Evolutionary conservation across 1,140 invertebrate species (phyloP), one percentile per base, ranked within the genome.

Genomic region (Zaprionus lachaisei): DNA sequence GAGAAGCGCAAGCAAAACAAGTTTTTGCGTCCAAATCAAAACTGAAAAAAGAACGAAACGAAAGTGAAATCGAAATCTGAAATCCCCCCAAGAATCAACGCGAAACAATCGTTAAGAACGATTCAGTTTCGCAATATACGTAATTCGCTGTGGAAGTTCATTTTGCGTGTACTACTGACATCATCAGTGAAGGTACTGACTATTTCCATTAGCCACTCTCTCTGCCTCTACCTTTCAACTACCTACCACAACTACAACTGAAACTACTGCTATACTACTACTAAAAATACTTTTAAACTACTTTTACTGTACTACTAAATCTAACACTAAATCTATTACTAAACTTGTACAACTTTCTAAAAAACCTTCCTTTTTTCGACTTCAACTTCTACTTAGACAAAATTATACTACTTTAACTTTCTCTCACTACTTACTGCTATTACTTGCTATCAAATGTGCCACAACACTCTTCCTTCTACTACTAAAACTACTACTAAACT

Each of bases 141-240:
- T 51, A 74, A 56, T 55, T 56, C 49, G 66, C 57, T 62, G 72
- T 64, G 58, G 72, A 71, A 64, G 72, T 67, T 41, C 28, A 70
- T 17, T 63, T 74, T 69, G 72, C 72, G 58, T 74, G 58, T 74
- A 70, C 65, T 70, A 65, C 73, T 72, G 68, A 76, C 68, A 71
- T 60, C 73, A 86, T 71, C 83, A 83, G 74, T 65, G 55, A 89
- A 87, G 83, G 83, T 87, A 87, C 75, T 76, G 78, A 77, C 79
- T 67, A 64, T 69, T 83, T 72, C 54, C 77, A 80, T 44, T 81
- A 78, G 84, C 78, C 71, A 65, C 63, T 70, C 61, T 70, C 61
- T 76, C 73, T 65, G 69, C 68, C 73, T 72, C 75, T 73, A 80
- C 66, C 62, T 83, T 38, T 83, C 28, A 66, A 82, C 55, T 77